These are phyloP conservation scores for Alauda arvensis DNA, from an alignment of 2,797 vertebrate genomes.

Conservation along the genomic window DNA sequence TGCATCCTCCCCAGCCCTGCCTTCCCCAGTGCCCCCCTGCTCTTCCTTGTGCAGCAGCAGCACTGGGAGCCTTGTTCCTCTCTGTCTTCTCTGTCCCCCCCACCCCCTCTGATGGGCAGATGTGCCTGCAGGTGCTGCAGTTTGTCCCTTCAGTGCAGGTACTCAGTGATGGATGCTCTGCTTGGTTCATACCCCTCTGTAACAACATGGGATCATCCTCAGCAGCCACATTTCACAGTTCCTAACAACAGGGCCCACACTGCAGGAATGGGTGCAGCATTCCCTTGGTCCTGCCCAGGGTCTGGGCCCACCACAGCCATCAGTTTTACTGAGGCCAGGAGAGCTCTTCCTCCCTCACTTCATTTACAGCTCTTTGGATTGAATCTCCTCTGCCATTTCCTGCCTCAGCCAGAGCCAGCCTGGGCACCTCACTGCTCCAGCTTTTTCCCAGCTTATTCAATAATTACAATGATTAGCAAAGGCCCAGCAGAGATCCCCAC, in stretches of 20 bases:
- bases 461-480: background rate
- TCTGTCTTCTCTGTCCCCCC: background rate
- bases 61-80: background rate
- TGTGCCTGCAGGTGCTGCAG: background rate
- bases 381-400: background rate
- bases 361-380: background rate
- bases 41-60: background rate
- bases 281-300: background rate
- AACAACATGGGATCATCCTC: accelerated
- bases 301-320: background rate
- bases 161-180: background rate
- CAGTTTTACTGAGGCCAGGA: background rate
- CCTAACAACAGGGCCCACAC: background rate
- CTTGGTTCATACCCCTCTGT: background rate
- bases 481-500: background rate
- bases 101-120: background rate
- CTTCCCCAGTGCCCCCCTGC: background rate
- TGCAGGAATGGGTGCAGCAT: background rate
- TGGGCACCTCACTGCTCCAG: background rate
- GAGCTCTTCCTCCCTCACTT: background rate
- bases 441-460: background rate
- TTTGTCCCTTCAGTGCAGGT: background rate
- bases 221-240: background rate
- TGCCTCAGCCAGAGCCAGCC: background rate
- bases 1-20: background rate